phyloP scores from a whole-genome alignment of 2,113 vertebrate species.

The Corythaeola cristata region DNA sequence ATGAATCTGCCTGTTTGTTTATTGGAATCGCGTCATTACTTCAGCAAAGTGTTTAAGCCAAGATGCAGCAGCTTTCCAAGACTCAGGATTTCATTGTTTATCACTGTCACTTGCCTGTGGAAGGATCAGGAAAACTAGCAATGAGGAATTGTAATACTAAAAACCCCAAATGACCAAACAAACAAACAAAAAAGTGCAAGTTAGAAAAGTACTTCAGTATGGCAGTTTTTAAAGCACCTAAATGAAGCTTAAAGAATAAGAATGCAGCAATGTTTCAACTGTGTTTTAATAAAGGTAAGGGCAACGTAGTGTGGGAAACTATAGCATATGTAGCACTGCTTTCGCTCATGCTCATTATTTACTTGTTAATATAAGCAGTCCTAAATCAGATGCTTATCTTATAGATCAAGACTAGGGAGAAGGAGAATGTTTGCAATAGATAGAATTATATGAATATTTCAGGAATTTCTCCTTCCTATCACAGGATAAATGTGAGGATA shows the following conservation, averaged over 20 bases:
- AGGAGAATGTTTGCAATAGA: not conserved
- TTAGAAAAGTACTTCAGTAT: not conserved
- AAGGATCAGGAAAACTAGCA: conserved; percentile 49
- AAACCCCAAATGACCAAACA: not conserved
- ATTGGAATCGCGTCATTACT: not conserved
- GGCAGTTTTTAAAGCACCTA: not conserved
- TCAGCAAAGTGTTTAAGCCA: not conserved
- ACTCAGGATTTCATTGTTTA: conserved; percentile 43
- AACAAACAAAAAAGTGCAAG: not conserved
- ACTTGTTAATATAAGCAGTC: not conserved
- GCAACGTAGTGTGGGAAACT: not conserved
- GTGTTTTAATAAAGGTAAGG: not conserved
- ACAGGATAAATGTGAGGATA: not conserved
- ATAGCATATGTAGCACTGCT: not conserved
- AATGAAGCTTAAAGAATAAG: not conserved
- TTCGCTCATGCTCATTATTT: not conserved
- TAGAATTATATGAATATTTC: not conserved
- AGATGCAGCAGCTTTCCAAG: not conserved
- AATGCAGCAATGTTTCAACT: not conserved
- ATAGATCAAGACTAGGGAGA: not conserved
- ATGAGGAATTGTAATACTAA: conserved; percentile 44
- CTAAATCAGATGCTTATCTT: not conserved
- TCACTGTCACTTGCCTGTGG: conserved; percentile 56
- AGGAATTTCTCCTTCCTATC: not conserved
- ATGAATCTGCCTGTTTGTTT: conserved; percentile 3